Evolutionary conservation across 2,797 vertebrate genomes (phyloP).

Genomic region (Cryptoblepharus egeriae): DNA sequence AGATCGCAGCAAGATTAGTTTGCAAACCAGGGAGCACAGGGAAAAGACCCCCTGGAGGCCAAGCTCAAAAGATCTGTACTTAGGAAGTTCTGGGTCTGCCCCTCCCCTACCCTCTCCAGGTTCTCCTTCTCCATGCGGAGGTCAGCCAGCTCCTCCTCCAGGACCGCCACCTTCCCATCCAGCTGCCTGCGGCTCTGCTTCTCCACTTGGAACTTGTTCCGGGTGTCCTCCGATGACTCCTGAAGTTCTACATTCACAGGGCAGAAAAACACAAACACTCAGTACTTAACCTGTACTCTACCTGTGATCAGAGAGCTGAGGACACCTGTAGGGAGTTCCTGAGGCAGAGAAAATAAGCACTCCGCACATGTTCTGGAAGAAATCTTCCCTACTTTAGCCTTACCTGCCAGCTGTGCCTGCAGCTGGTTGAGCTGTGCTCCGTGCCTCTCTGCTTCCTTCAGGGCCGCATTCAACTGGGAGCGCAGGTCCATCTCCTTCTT

Average conservation of each 20-base stretch:
- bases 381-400: neutral
- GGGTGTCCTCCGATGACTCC: slow-evolving; percentile 80
- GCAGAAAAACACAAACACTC: no score
- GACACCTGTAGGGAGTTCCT: no score
- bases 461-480: slow-evolving; percentile 79
- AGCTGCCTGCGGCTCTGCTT: slow-evolving; percentile 88
- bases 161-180: slow-evolving; percentile 79
- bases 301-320: no score
- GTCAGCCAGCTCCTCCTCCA: slow-evolving; percentile 91
- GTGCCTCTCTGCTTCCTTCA: slow-evolving; percentile 82
- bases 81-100: neutral
- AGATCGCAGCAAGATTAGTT: neutral
- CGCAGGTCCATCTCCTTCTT: slow-evolving; percentile 87
- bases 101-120: slow-evolving; percentile 83
- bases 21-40: neutral
- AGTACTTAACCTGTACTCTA: no score
- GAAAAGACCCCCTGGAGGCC: no score
- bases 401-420: slow-evolving; percentile 86
- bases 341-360: neutral
- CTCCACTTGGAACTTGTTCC: slow-evolving; percentile 83
- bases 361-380: neutral
- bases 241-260: slow-evolving; percentile 82
- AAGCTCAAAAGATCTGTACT: neutral
- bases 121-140: slow-evolving; percentile 86
- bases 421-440: slow-evolving; percentile 71